Evolutionary conservation across 2,797 vertebrate species (phyloP), one percentile per base, ranked within the genome.

Genomic region (Myotis findleyi): DNA sequence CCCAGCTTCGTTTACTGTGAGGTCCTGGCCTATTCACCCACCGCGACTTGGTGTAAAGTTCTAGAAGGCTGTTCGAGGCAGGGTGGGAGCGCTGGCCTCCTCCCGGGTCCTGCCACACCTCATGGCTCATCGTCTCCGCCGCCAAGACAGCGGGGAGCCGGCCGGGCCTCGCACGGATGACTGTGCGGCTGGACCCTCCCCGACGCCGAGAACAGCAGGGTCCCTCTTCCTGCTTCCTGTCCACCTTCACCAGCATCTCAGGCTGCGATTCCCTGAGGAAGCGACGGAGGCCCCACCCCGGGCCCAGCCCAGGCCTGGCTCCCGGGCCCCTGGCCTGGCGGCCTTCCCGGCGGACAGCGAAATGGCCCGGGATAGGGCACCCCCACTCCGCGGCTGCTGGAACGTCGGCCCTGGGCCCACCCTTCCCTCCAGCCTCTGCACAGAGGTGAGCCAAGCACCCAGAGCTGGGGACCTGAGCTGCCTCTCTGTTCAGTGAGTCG

Each of bases 201-300:
- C 7, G 3, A 8, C 0, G 23, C 93, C 30, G 10, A 0, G 0
- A 17, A 10, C 7, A 23, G 0, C 1, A 4, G 59, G 9, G 0
- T 8, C 18, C 30, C 49, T 5, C 36, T 21, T 57, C 36, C 2
- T 25, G 18, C 9, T 44, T 84, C 85, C 10, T 53, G 79, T n/a
- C 0, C 0, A 0, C 44, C 86, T 72, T 59, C 62, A 0, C 17
- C 12, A 21, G 23, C 23, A 0, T 11, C 36, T 7, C 13, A 7
- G 49, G 30, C 3, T 44, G 33, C 17, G 21, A 7, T 12, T 30
- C 21, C 6, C 21, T 6, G 4, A 33, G 27, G 49, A 33, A 9
- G 25, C n/a, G 0, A 0, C 0, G 0, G 36, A 13, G 1, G 4
- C 23, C 10, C 53, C 14, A 3, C 9, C 10, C 55, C 5, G 13